Evolutionary conservation across 1,140 invertebrate species (phyloP).

Genomic region (Paraescarpia echinospica): DNA sequence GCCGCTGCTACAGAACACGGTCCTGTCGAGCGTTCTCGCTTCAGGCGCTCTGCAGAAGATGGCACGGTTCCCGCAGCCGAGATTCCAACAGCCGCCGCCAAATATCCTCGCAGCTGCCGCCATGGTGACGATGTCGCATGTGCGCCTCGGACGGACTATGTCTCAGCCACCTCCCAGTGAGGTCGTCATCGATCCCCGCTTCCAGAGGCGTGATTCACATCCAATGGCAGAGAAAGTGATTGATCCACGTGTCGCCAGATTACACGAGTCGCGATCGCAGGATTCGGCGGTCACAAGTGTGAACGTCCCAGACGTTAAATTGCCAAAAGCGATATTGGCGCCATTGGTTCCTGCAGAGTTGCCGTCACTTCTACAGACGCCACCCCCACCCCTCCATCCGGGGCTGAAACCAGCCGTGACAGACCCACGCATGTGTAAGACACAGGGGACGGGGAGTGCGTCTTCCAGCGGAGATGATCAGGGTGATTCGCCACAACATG

Average conservation of each 20-base stretch:
- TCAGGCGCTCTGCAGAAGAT: not conserved
- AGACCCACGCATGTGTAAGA: constrained; percentile 11
- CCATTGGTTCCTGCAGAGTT: not conserved
- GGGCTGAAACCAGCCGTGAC: constrained; percentile 27
- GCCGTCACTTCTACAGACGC: not conserved
- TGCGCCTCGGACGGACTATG: not conserved
- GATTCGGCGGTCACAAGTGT: not conserved
- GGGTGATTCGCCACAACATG: not conserved
- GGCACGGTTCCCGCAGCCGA: not conserved
- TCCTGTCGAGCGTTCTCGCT: not conserved
- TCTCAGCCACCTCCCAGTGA: not conserved
- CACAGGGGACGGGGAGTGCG: constrained; percentile 18
- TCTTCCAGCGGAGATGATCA: constrained; percentile 24
- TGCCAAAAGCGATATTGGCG: not conserved
- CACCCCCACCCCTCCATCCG: constrained; percentile 8
- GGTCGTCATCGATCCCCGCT: not conserved
- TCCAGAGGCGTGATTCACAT: not conserved
- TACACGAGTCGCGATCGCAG: not conserved
- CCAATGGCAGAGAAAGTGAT: not conserved
- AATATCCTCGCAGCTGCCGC: not conserved
- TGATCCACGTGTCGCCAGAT: not conserved
- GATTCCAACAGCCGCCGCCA: not conserved
- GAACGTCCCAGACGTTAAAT: not conserved
- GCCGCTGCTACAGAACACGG: constrained; percentile 11
- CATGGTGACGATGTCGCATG: not conserved